These are phyloP conservation scores for Parapristionchus giblindavisi DNA, from an alignment of 2,888 invertebrate genomes.

Conservation along the genomic window DNA sequence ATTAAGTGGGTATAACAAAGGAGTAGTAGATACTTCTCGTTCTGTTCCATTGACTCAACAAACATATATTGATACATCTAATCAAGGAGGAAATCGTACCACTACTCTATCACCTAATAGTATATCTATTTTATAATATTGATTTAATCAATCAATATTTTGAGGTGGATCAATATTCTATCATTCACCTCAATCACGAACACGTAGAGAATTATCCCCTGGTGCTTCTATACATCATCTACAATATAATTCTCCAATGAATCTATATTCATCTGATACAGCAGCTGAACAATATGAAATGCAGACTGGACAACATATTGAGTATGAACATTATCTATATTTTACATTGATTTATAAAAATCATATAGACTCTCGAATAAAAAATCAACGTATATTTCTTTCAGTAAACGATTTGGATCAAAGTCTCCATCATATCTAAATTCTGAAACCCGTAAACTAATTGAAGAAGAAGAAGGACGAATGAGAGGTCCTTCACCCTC, in stretches of 20 bases:
- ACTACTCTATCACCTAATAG: conserved; percentile 13
- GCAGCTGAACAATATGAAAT: conserved; percentile 63
- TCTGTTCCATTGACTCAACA: conserved; percentile 48
- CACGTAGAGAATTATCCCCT: conserved; percentile 59
- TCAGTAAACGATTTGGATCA: conserved; percentile 12
- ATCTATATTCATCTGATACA: conserved; percentile 62
- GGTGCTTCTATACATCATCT: conserved; percentile 58
- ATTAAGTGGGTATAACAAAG: not conserved
- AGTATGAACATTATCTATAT: no score
- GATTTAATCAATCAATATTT: not conserved
- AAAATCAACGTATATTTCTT: not conserved
- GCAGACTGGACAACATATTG: conserved; percentile 56
- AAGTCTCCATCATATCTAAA: conserved; percentile 33
- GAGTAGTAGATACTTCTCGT: conserved; percentile 4
- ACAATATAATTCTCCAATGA: conserved; percentile 68
- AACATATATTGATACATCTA: conserved; percentile 50
- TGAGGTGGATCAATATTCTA: conserved; percentile 44
- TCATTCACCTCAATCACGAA: conserved; percentile 53
- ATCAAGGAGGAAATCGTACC: conserved; percentile 13
- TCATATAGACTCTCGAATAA: not conserved
- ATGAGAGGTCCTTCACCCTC: conserved; percentile 54
- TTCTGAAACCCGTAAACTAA: conserved; percentile 43
- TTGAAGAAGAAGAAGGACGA: conserved; percentile 56
- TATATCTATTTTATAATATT: not conserved
- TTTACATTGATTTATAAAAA: not conserved